A percentile compares a stretch with the other conserved stretches of the same genome.
Conservation (phyloP, 1,140 invertebrate genomes). For the Neotoxoptera formosana region DNA sequence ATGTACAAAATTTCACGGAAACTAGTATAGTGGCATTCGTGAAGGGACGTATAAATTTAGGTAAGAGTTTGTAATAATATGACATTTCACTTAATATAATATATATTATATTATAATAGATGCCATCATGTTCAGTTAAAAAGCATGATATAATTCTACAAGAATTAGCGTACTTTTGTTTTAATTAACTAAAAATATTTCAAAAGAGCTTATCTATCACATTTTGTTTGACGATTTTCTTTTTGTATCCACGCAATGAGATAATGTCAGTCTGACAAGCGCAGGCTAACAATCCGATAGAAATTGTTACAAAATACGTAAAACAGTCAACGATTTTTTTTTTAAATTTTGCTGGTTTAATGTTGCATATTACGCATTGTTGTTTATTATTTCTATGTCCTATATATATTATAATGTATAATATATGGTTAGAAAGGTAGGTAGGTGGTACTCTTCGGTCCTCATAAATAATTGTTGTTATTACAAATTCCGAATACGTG, state of each 20-base stretch:
- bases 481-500: neutral
- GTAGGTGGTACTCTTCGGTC: too few species aligned
- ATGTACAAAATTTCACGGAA: neutral
- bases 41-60: neutral
- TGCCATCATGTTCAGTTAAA: neutral
- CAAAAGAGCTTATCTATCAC: conserved; percentile 32
- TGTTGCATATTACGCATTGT: neutral
- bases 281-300: neutral
- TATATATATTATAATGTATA: neutral
- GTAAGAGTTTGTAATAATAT: neutral
- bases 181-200: conserved; percentile 26
- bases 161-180: neutral
- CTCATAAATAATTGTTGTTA: neutral
- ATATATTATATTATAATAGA: neutral
- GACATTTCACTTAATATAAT: neutral
- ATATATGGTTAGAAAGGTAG: neutral
- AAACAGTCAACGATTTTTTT: neutral
- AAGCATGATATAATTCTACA: neutral
- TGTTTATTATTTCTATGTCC: neutral
- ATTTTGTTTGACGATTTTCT: conserved; percentile 34
- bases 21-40: neutral
- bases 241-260: neutral
- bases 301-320: conserved; percentile 21
- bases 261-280: conserved; percentile 28
- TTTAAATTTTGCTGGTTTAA: neutral